Percentiles rank a stretch among this genome's conserved stretches.
Conservation (phyloP, 2,113 vertebrate genomes). For the Pelecanoides urinatrix region DNA sequence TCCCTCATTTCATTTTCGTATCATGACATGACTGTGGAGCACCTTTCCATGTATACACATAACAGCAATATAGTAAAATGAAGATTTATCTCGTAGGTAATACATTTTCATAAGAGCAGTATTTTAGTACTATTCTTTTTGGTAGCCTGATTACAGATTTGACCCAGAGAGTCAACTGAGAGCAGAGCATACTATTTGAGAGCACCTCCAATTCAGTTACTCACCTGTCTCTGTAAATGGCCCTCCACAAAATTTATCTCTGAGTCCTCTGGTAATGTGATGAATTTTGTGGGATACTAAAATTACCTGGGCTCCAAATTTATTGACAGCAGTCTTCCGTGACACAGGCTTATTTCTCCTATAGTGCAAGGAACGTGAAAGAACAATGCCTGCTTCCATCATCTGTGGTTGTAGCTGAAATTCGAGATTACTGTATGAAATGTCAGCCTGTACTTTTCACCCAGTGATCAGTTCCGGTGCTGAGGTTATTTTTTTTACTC, state of each 20-base stretch:
- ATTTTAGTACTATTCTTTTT: not conserved
- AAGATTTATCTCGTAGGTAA: not conserved
- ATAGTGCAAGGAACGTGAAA: not conserved
- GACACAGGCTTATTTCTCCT: not conserved
- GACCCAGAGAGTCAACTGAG: not conserved
- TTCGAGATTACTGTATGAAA: not conserved
- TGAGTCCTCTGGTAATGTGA: not conserved
- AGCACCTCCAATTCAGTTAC: not conserved
- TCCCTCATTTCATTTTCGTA: not conserved
- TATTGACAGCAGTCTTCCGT: not conserved
- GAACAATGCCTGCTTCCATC: not conserved
- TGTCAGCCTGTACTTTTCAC: not conserved
- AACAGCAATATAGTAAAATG: not conserved
- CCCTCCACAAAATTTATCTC: not conserved
- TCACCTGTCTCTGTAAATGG: not conserved
- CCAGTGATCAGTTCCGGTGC: not conserved
- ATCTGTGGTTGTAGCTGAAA: slow-evolving; percentile 9
- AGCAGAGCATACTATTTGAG: not conserved
- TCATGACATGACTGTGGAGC: not conserved
- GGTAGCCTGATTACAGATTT: not conserved
- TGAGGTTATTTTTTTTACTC: not conserved
- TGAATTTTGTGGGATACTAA: not conserved
- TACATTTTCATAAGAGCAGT: not conserved
- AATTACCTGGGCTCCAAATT: not conserved
- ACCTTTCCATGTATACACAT: not conserved